These are phyloP conservation scores for Tiliacea aurago DNA, from an alignment of 2,888 invertebrate species.

Conservation along the genomic window DNA sequence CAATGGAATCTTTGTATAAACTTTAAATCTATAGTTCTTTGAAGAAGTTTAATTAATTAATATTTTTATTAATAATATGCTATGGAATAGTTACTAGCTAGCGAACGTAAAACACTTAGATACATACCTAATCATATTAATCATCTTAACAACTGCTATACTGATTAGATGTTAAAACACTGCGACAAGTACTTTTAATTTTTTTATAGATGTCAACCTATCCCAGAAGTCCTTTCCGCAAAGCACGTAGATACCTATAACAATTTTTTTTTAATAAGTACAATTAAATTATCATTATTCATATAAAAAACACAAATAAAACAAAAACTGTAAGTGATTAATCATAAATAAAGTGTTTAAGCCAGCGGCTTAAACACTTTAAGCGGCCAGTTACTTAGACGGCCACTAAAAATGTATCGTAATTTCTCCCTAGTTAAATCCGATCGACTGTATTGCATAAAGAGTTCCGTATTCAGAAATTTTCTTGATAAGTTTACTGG, in stretches of 20 bases:
- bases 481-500: not conserved
- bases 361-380: no score
- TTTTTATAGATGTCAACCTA: not conserved
- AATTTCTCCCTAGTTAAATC: constrained; percentile 17
- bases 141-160: not conserved
- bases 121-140: not conserved
- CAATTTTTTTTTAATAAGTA: not conserved
- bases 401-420: constrained; percentile 11
- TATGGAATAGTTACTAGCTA: not conserved
- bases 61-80: not conserved
- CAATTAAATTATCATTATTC: not conserved
- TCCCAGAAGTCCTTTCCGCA: not conserved
- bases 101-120: not conserved
- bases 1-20: not conserved
- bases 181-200: not conserved
- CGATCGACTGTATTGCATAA: not conserved
- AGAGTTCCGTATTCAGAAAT: constrained; percentile 2
- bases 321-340: not conserved
- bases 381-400: constrained; percentile 2
- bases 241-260: not conserved
- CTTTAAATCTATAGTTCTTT: not conserved
- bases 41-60: not conserved
- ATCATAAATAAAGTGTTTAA: constrained; percentile 26
- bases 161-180: not conserved
- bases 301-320: constrained; percentile 3